These are phyloP conservation scores for Elymnias hypermnestra DNA, from an alignment of 1,140 invertebrate genomes.

Conservation along the genomic window DNA sequence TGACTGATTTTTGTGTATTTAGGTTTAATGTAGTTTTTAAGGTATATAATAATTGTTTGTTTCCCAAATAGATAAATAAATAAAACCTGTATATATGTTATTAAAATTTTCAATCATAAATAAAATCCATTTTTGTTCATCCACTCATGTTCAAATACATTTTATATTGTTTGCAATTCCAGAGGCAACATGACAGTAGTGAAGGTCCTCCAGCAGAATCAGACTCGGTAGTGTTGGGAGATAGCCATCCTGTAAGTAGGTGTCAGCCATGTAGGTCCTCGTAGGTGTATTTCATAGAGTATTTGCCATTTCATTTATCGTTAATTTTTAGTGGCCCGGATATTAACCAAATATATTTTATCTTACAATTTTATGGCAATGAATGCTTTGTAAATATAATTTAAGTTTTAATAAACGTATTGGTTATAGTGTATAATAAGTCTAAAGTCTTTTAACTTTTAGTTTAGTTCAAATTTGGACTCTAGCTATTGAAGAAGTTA, in stretches of 20 bases:
- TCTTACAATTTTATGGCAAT: conserved; percentile 9
- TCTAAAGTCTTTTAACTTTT: neutral
- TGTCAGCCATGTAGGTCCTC: conserved; percentile 63
- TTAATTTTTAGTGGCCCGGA: conserved; percentile 7
- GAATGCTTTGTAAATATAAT: conserved; percentile 7
- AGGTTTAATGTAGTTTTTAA: too few relatives aligned
- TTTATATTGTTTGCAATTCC: conserved; percentile 38
- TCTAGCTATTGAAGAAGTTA: too few relatives aligned
- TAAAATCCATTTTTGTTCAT: too few relatives aligned
- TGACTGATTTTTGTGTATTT: too few relatives aligned
- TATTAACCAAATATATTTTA: conserved; percentile 15
- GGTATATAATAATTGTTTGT: too few relatives aligned
- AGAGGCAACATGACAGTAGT: conserved; percentile 81
- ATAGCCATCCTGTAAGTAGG: conserved; percentile 62
- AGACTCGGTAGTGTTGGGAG: conserved; percentile 78
- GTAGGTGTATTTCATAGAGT: conserved; percentile 15
- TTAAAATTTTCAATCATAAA: too few relatives aligned
- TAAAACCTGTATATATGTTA: too few relatives aligned
- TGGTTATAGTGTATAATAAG: neutral
- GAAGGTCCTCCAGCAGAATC: conserved; percentile 77
- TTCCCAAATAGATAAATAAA: too few relatives aligned
- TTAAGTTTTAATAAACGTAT: neutral
- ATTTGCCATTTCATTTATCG: conserved; percentile 15
- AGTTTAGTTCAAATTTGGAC: too few relatives aligned
- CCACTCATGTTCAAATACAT: neutral